Evolutionary conservation across 2,888 invertebrate species (phyloP), one percentile per base, ranked within the genome.

Genomic region (Cataglyphis rosenhaueri): DNA sequence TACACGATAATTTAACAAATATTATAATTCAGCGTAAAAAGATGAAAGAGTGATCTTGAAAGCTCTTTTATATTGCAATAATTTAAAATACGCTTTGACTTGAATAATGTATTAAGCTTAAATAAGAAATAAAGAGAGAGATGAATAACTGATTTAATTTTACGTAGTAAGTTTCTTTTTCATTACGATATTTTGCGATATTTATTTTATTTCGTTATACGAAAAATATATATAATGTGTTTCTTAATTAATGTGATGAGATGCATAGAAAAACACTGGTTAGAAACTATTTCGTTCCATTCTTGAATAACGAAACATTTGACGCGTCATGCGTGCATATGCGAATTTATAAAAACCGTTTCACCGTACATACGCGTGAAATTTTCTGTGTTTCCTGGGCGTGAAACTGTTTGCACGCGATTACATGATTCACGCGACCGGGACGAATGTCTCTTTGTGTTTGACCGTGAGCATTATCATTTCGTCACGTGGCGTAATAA

Each of bases 401-500:
- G 57, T 76, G 68, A 68, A 68, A 21, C 41, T 21, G 76, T 68
- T 12, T 57, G 76, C 41, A 57, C 73, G 35, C 61, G 73, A 81
- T 81, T 73, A 81, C n/a, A 73, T 73, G 79, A 61, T 61, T 81
- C 79, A 73, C 29, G 62, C 79, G 73, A 21, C 48, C 73, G 79
- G 38, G 48, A 52, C 79, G 73, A 61, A 81, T 66, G 79, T 61
- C 48, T 78, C 76, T 78, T 81, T 68, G 79, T 79, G 62, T 62
- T 75, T 57, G 44, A 15, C 48, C 59, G 61, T 61, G 73, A 70
- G 59, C 79, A 61, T 62, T 73, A 73, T 73, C 79, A 73, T 81
- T 74, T 81, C 75, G 73, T 81, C 62, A 62, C 52, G 61, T 75
- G 62, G 38, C 52, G 35, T 81, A 81, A 81, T 81, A 81, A 81